Evolutionary conservation across 2,797 vertebrate species (phyloP).

Genomic region (Lycodopsis pacificus): DNA sequence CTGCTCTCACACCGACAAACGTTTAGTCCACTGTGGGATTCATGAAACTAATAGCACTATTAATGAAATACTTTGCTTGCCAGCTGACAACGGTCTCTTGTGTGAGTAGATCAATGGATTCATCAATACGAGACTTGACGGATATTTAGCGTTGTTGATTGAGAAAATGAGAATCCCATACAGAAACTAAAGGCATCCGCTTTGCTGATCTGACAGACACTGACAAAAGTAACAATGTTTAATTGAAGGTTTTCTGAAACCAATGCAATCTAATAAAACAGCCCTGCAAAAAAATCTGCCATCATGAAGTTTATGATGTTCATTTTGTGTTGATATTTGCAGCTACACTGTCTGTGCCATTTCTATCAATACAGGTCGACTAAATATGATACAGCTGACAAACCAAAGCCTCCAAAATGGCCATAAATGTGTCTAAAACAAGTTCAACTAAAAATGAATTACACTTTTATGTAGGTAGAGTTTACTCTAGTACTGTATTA

Average conservation of each 20-base stretch:
- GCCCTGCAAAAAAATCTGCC: not conserved
- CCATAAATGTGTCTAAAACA: not conserved
- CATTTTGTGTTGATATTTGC: not conserved
- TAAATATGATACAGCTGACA: not conserved
- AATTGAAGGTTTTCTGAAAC: not conserved
- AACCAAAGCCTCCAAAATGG: not conserved
- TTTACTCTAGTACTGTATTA: no score
- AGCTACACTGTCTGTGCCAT: not conserved
- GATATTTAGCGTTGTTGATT: slow-evolving; percentile 48
- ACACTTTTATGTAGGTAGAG: no score
- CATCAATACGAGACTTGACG: slow-evolving; percentile 43
- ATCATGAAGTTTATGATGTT: not conserved
- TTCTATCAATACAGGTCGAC: not conserved
- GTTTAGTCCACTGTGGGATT: slow-evolving; percentile 15
- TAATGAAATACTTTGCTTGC: slow-evolving; percentile 34
- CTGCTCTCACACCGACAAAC: not conserved
- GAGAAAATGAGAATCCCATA: slow-evolving; percentile 38
- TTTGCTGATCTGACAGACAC: not conserved
- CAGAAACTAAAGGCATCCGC: slow-evolving; percentile 15
- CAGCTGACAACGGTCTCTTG: slow-evolving; percentile 40
- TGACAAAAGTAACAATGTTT: not conserved
- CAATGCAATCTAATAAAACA: not conserved
- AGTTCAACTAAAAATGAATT: not conserved
- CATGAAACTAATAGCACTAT: slow-evolving; percentile 38
- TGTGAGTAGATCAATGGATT: slow-evolving; percentile 45